phyloP scores from a whole-genome alignment of 2,113 vertebrate genomes.

The Bos javanicus region DNA sequence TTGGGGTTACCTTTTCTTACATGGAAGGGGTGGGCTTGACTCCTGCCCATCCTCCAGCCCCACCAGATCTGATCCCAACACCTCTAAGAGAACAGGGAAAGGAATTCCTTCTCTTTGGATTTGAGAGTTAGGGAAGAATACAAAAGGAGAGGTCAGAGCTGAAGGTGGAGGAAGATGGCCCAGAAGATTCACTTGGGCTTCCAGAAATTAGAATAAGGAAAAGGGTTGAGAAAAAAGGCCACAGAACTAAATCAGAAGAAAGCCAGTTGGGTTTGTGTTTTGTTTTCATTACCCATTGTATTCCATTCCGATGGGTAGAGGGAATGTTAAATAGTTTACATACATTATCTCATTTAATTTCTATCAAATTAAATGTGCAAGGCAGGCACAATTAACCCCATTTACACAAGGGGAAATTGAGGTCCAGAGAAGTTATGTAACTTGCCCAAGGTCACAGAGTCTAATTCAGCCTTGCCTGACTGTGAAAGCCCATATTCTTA shows the following conservation, averaged over 20 bases:
- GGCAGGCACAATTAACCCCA: neutral
- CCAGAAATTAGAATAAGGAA: neutral
- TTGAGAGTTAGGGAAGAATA: neutral
- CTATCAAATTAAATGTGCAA: neutral
- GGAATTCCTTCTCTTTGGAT: neutral
- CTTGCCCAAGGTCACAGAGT: constrained; percentile 41
- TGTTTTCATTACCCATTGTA: neutral
- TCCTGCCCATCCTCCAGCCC: neutral
- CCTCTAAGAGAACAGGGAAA: neutral
- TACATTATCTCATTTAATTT: neutral
- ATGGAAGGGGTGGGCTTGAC: neutral
- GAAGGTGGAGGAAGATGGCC: neutral
- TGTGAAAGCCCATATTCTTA: neutral
- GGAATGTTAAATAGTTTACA: neutral
- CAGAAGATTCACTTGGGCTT: neutral
- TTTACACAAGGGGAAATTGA: neutral
- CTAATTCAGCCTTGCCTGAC: neutral
- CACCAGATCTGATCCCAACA: neutral
- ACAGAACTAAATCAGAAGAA: constrained; percentile 1
- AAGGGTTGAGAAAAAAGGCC: neutral
- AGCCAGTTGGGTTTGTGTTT: neutral
- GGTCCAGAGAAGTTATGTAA: constrained; percentile 23
- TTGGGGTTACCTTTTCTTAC: neutral
- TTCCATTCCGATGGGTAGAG: neutral
- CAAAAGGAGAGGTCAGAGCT: neutral